Evolutionary conservation across 2,797 vertebrate species (phyloP), one percentile per base, ranked within the genome.

Genomic region (Petrocephalus sullivani): DNA sequence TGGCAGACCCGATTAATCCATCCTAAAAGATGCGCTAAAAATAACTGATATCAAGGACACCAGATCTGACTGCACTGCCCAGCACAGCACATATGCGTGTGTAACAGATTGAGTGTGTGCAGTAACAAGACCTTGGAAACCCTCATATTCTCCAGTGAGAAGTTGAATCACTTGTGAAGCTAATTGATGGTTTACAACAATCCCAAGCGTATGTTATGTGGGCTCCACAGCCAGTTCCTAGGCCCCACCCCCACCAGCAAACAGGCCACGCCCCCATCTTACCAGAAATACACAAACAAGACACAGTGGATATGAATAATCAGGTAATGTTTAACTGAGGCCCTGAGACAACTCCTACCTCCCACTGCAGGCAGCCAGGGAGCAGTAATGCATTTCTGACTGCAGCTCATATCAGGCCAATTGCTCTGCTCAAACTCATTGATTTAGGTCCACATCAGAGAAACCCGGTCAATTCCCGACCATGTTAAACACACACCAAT

Each of bases 1-100:
- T 90, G 88, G 88, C 85, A 91, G 90, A 91, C 89, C 51, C 88
- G 87, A 92, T 92, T 89, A 92, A 91, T 88, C 64, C 88, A 90
- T 81, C 19, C 87, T 92, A 91, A 88, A 91, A 88, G 91, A 87
- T 58, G 84, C 90, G 90, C 87, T 86, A 89, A 87, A 92, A 94
- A 93, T 92, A 93, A 90, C 90, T 53, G 21, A 19, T 71, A 89
- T 90, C 93, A 93, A 94, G 92, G 93, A 95, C 92, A 89, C 56
- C 28, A 71, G 75, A 71, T n/a, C 87, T 58, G 78, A 33, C 78
- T 61, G 57, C 67, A 23, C 33, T 12, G 53, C 51, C 87, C 28
- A 46, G 57, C 9, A 49, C 10, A 10, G 82, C 2, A 33, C 21
- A 49, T 9, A 46, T 51, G 78, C 12, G 86, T 64, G 87, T 2